These are phyloP conservation scores for Turdus rufiventris DNA, from an alignment of 2,113 vertebrate genomes.

Conservation along the genomic window DNA sequence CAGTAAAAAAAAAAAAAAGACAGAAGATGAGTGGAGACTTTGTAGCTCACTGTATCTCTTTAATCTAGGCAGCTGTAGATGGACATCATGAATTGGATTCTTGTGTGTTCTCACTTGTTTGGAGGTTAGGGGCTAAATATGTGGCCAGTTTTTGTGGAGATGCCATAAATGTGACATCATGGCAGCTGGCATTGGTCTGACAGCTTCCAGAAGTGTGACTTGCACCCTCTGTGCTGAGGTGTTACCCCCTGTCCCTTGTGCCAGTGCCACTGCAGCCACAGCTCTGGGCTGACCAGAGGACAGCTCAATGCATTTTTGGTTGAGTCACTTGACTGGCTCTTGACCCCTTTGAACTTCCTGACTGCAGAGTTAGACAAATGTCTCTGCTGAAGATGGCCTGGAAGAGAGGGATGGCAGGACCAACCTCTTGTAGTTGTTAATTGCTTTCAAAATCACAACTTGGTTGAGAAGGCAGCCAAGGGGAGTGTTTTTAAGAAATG, in stretches of 20 bases:
- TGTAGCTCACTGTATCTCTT: background rate
- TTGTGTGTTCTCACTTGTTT: background rate
- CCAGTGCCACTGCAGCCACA: rapidly evolving
- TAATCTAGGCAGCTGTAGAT: background rate
- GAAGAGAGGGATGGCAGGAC: background rate
- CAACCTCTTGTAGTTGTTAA: background rate
- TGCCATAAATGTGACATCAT: background rate
- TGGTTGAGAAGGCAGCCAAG: background rate
- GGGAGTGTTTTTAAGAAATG: background rate
- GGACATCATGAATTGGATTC: background rate
- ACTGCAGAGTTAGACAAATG: background rate
- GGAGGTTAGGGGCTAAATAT: background rate
- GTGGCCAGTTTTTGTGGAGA: background rate
- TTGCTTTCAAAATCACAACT: background rate
- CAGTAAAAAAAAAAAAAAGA: background rate
- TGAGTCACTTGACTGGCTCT: background rate
- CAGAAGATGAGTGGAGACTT: background rate
- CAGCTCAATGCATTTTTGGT: background rate
- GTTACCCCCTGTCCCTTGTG: rapidly evolving
- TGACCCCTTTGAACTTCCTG: background rate
- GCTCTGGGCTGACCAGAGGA: background rate
- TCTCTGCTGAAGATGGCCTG: background rate
- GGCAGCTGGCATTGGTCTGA: background rate
- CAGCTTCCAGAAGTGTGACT: background rate
- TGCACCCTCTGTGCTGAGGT: background rate